Conservation (phyloP, 2,113 vertebrate genomes). For the Casuarius casuarius region DNA sequence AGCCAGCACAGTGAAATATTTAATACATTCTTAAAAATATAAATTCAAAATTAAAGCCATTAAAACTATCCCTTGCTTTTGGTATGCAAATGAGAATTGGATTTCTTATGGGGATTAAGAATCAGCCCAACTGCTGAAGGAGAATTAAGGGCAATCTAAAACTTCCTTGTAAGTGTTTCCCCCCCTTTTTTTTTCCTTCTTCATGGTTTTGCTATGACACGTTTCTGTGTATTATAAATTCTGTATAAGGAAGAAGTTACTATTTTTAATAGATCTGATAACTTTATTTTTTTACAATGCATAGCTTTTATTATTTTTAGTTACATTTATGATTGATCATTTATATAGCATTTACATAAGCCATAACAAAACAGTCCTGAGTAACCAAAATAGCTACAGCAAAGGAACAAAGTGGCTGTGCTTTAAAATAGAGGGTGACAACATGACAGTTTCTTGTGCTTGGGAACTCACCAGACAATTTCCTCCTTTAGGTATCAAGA, state of each 20-base stretch:
- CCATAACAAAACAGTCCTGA: slow-evolving; percentile 56
- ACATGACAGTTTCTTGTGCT: slow-evolving; percentile 79
- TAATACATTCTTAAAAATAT: slow-evolving; percentile 29
- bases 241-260: slow-evolving; percentile 69
- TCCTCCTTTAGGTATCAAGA: slow-evolving; percentile 81
- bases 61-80: slow-evolving; percentile 48
- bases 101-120: slow-evolving; percentile 66
- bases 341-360: slow-evolving; percentile 63
- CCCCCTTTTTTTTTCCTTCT: slow-evolving; percentile 7
- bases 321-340: slow-evolving; percentile 76
- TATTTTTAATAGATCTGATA: slow-evolving; percentile 77
- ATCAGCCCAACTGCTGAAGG: slow-evolving; percentile 52
- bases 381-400: slow-evolving; percentile 73
- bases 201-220: slow-evolving; percentile 57
- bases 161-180: slow-evolving; percentile 29
- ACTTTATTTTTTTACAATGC: slow-evolving; percentile 78
- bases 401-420: slow-evolving; percentile 66
- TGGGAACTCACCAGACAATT: slow-evolving; percentile 88
- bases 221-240: slow-evolving; percentile 67
- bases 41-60: slow-evolving; percentile 37
- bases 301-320: slow-evolving; percentile 74
- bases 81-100: slow-evolving; percentile 51
- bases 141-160: slow-evolving; percentile 54
- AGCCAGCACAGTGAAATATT: slow-evolving; percentile 37
- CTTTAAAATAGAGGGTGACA: slow-evolving; percentile 74